phyloP scores from a whole-genome alignment of 1,140 invertebrate species.

The Pygmarrhopalites habei region DNA sequence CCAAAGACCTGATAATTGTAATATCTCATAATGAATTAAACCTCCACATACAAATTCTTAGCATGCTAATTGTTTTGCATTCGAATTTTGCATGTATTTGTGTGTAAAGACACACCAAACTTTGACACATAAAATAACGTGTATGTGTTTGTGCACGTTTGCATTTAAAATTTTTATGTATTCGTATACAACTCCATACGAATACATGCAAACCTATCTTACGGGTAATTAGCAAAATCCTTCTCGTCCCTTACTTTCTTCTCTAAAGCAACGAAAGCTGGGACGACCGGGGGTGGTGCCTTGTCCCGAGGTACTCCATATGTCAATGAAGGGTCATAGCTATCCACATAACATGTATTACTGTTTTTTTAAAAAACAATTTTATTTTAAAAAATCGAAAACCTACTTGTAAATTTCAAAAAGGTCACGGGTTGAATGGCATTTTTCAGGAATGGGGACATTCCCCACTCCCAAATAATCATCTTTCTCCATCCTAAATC shows the following conservation, averaged over 20 bases:
- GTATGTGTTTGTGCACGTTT: not conserved
- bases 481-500: constrained; percentile 55
- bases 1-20: too few species aligned
- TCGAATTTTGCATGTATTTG: too few species aligned
- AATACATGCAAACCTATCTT: too few species aligned
- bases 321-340: constrained; percentile 65
- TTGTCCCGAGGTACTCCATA: constrained; percentile 61
- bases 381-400: not conserved
- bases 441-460: constrained; percentile 44
- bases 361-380: not conserved
- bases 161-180: too few species aligned
- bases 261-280: constrained; percentile 65
- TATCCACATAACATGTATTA: too few species aligned
- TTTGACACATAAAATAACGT: too few species aligned
- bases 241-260: constrained; percentile 52
- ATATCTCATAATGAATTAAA: too few species aligned
- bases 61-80: too few species aligned
- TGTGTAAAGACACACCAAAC: too few species aligned
- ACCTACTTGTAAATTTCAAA: constrained; percentile 37
- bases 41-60: too few species aligned
- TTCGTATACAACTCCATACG: too few species aligned
- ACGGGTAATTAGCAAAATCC: too few species aligned
- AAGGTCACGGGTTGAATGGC: constrained; percentile 24
- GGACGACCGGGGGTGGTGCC: constrained; percentile 57
- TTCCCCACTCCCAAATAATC: constrained; percentile 55